Base-by-base conservation (phyloP, 2,797 vertebrate species). In the Chaenodraco wilsoni region DNA sequence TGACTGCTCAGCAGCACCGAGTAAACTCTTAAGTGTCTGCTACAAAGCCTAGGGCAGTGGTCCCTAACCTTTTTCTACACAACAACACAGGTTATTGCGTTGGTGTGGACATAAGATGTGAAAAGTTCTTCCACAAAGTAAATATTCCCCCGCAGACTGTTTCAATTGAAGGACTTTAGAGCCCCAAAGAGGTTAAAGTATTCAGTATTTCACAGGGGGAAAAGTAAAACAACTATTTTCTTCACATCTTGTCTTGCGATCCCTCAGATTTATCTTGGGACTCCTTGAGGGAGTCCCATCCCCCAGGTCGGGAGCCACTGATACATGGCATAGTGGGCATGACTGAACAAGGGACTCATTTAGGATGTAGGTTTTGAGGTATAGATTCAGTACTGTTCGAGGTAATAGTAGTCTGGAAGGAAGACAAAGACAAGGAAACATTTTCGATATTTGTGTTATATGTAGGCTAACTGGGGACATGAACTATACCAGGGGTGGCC, bases 361-460 rank as follows among this genome's bases (percentile, higher is more conserved):
- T 57, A 23, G 54, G 44, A 49, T 14, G 12, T 19, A 13, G 57
- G 51, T 19, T 19, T 33, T 48, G 43, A 61, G 16, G 48, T 55
- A 5, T 56, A 9, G 33, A 17, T 48, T 66, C 50, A 71, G 11
- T 61, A 40, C 54, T 43, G n/a, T 51, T 76, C 63, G 51, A 11
- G 23, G 50, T 57, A 68, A 72, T 65, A 71, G 27, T 58, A 60
- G 48, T 49, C n/a, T 69, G 51, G 3, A 75, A 3, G 33, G 33
- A 37, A 37, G 7, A 37, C 33, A 27, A 64, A 52, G 16, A 19
- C 33, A 23, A 41, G 57, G 66, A 27, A 27, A 19, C 51, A 23
- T 56, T 60, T 51, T 72, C 63, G 70, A 72, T 72, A 74, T 79
- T 72, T 64, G 37, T 60, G 55, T 14, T 15, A 46, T 78, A 52